Evolutionary conservation across 2,113 vertebrate genomes (phyloP), one percentile per base, ranked within the genome.

Genomic region (Pangasianodon gigas): DNA sequence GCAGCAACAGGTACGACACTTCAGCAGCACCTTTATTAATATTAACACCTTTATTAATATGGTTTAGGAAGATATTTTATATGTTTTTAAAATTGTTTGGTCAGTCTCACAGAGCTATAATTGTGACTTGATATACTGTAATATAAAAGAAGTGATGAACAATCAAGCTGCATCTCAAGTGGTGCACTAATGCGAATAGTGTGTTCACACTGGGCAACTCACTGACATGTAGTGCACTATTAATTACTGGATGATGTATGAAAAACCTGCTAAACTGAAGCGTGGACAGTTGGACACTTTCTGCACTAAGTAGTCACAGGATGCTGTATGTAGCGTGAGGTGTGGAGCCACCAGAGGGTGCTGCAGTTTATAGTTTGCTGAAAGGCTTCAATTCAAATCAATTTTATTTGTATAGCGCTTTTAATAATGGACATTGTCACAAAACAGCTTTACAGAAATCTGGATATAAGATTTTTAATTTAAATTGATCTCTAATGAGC

Each of bases 1-100:
- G 98, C 86, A 99, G 97, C 95, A 99, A 99, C 96, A 97, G 98
- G 98, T 99, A 91, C 46, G 26, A 11, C 44, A 67, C 6, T 29
- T 41, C 21, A 62, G 5, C 5, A 62, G 37, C 82, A 84, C 21
- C 32, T 37, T 37, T 37, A 37, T 37, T 37, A 37, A 37, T 37
- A 37, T 37, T 44, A 84, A 84, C 52, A 84, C 29, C 6, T 84
- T 84, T 6, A 60, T 41, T 44, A 11, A 58, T 54, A 3, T 54
- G 6, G 1, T 54, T 81, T 24, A 75, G 71, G 71, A 19, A 37
- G 69, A 7, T 71, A 71, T 19, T 44, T 75, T 21, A 10, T 44
- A 44, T 26, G 41, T 77, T 77, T 77, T 77, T 4, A 24, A 46
- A 77, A 46, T 77, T 46, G 41, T 21, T 77, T 3, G 41, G 6